Base-by-base conservation (phyloP, 2,888 invertebrate species). In the Allophyes oxyacanthae region DNA sequence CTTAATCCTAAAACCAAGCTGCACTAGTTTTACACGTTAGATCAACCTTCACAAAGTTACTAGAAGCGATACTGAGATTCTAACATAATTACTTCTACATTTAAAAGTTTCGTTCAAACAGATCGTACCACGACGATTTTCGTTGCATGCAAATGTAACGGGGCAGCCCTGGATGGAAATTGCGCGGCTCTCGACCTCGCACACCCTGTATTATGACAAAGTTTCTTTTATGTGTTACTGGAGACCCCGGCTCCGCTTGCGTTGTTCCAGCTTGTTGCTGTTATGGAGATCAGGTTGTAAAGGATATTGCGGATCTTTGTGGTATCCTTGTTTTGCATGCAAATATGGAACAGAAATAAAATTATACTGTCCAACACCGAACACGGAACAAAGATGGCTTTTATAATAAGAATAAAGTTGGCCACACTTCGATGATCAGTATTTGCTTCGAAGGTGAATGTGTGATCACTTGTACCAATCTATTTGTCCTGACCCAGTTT, bases 161-260 rank as follows among this genome's bases (percentile, higher is more conserved):
- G 10, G 46, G 33, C 60, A 65, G 40, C 56, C 54, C 53, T 63
- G 56, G 45, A 43, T 42, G 56, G 40, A 41, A 28, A 59, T 32
- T 8, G 14, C 30, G 40, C 41, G 59, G 25, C 49, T 32, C 40
- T 51, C 55, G 54, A 62, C 59, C 57, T 48, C 45, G 20, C 20
- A 32, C 42, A 40, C 2, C 30, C 63, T 55, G 62, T 54, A 46
- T 68, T 69, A 66, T 64, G 57, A 34, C 54, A 53, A 65, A 74
- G 61, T 72, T 66, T 28, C 28, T 28, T 71, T 63, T 61, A 58
- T 45, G 43, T 46, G 51, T 30, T 36, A 28, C 30, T 41, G 44
- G 36, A 34, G 46, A 42, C 56, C 42, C 50, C 32, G 54, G 61
- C 36, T 37, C 26, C 14, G 25, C 56, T 43, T 32, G 34, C 43